phyloP scores from a whole-genome alignment of 2,113 vertebrate species.

The Reinhardtius hippoglossoides region DNA sequence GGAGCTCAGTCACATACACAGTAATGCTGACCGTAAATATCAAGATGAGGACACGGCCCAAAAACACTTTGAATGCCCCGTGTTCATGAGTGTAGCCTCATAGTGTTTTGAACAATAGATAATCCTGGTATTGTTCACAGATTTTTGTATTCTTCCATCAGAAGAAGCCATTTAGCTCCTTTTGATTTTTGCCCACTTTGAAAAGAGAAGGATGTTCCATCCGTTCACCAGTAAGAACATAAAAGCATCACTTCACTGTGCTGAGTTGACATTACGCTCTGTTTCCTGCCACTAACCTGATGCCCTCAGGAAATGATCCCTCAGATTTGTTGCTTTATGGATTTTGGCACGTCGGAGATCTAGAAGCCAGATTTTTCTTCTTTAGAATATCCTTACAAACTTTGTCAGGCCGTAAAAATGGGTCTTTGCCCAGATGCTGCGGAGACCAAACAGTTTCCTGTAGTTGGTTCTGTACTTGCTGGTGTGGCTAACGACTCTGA shows the following conservation, averaged over 20 bases:
- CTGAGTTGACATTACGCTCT: constrained; percentile 27
- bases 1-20: constrained; percentile 37
- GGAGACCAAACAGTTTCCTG: neutral
- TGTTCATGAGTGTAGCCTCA: neutral
- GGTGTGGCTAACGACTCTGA: neutral
- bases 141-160: neutral
- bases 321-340: constrained; percentile 13
- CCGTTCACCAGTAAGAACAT: neutral
- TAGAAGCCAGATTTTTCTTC: constrained; percentile 3
- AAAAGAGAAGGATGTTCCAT: neutral
- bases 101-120: neutral
- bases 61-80: neutral
- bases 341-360: constrained; percentile 4
- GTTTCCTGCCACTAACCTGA: constrained; percentile 33
- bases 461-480: neutral
- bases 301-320: constrained; percentile 40
- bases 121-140: neutral
- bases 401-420: constrained; percentile 24
- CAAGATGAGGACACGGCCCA: constrained; percentile 28
- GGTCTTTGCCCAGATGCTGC: neutral
- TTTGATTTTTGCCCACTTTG: neutral
- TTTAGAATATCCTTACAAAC: constrained; percentile 34
- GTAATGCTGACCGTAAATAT: constrained; percentile 45
- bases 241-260: neutral
- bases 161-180: neutral